Conservation (phyloP, 2,888 invertebrate species). For the Platycheirus albimanus region DNA sequence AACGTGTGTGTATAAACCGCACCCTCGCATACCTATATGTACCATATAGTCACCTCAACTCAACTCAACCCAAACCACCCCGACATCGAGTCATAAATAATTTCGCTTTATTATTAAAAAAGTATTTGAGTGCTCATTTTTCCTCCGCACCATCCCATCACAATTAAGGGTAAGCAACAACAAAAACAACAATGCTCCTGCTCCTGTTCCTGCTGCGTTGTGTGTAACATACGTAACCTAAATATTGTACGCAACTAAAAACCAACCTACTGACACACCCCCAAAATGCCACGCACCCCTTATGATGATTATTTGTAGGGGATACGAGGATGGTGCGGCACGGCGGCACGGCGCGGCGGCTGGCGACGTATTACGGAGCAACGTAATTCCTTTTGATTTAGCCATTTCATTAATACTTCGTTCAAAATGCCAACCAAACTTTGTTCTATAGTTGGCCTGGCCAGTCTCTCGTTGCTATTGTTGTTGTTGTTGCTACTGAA, state of each 20-base stretch:
- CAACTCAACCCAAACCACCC: not conserved
- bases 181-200: conserved; percentile 16
- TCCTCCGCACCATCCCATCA: conserved; percentile 57
- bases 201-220: not conserved
- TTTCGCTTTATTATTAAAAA: conserved; percentile 73
- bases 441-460: conserved; percentile 12
- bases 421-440: conserved; percentile 70
- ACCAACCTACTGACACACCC: conserved; percentile 68
- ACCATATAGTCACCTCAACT: not conserved
- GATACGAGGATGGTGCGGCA: no score
- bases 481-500: not conserved
- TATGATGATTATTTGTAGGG: not conserved
- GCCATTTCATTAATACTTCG: conserved; percentile 73
- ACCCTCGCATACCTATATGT: conserved; percentile 10
- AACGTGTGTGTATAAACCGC: no score
- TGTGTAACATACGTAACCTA: conserved; percentile 66
- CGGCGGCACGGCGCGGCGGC: no score
- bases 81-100: conserved; percentile 66
- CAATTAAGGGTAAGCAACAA: conserved; percentile 68
- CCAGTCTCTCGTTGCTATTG: conserved; percentile 4
- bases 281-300: conserved; percentile 61
- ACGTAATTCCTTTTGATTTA: conserved; percentile 74
- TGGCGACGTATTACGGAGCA: no score
- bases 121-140: conserved; percentile 73
- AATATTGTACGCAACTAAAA: conserved; percentile 71